Evolutionary conservation across 37 sponge, comb jelly and placozoan genomes (phyloP).

Genomic region (Agelas oroides): DNA sequence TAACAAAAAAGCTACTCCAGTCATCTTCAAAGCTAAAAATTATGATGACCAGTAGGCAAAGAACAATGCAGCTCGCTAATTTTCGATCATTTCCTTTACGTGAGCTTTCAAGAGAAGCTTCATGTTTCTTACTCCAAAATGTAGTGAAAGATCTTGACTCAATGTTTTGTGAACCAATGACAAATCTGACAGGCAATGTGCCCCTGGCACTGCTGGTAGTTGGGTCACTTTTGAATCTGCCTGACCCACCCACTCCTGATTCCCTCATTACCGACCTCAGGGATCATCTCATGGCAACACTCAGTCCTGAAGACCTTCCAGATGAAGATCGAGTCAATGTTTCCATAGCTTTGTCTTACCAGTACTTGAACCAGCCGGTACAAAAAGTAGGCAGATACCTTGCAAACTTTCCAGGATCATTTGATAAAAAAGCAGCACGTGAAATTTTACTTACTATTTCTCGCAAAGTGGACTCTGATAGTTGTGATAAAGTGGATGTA

Average conservation of each 20-base stretch:
- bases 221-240: constrained; percentile 17
- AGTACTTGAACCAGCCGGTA: background rate
- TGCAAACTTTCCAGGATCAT: constrained; percentile 46
- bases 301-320: constrained; percentile 20
- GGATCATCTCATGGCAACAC: constrained; percentile 4
- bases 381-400: constrained; percentile 12
- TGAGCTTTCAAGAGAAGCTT: too few relatives aligned
- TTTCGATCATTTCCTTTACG: too few relatives aligned
- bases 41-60: constrained; percentile 11
- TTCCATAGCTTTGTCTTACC: constrained; percentile 32
- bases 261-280: constrained; percentile 7
- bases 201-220: constrained; percentile 53
- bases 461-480: background rate
- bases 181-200: constrained; percentile 35
- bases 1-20: background rate
- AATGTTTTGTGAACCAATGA: background rate
- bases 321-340: background rate
- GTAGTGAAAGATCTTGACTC: too few relatives aligned
- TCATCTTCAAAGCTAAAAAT: background rate
- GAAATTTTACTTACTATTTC: background rate
- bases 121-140: too few relatives aligned
- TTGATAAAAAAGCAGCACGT: constrained; percentile 7
- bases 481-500: background rate
- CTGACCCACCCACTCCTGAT: constrained; percentile 15
- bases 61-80: too few relatives aligned